Base-by-base conservation (phyloP, 2,888 invertebrate genomes). In the Meandrusa payeni region DNA sequence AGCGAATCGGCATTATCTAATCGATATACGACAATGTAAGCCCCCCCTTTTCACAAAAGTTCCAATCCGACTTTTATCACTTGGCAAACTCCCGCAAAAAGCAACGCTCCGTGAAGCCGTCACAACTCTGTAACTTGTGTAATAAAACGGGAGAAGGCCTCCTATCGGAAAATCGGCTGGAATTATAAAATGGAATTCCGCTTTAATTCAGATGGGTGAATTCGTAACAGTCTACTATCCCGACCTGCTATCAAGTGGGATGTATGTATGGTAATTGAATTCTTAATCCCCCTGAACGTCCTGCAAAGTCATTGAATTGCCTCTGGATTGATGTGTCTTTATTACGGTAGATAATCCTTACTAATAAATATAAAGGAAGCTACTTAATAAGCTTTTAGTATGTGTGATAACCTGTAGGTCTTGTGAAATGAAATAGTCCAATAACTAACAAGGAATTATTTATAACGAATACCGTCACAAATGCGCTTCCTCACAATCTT, bases 111-210 rank as follows among this genome's bases (percentile, higher is more conserved):
- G 19, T 41, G n/a, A 39, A 43, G 39, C 23, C 38, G 39, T 63
- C 41, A 23, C 37, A 40, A 47, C 43, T 42, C 22, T 39, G 47
- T 42, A 50, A 49, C 36, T 43, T 13, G 20, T 9, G 24, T 24
- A 37, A 34, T 43, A 59, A 63, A 55, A 48, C 55, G 53, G 60
- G 58, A 55, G 52, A 55, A 47, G 50, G 41, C 50, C 46, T 50
- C 17, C 56, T 57, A 63, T 64, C 64, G 59, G 51, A 49, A 59
- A 69, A 72, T 68, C 59, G 59, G 52, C 48, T 63, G 60, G 64
- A 70, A 75, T 76, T 73, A 74, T 71, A 73, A 70, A 76, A 69
- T 64, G 65, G 61, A 61, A 67, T 69, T 72, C 69, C 69, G 66
- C 56, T 70, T 70, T 70, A 68, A 74, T 64, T 72, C 72, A 62